Base-by-base conservation (phyloP, 1,140 invertebrate genomes). In the Zaprionus kolodkinae region DNA sequence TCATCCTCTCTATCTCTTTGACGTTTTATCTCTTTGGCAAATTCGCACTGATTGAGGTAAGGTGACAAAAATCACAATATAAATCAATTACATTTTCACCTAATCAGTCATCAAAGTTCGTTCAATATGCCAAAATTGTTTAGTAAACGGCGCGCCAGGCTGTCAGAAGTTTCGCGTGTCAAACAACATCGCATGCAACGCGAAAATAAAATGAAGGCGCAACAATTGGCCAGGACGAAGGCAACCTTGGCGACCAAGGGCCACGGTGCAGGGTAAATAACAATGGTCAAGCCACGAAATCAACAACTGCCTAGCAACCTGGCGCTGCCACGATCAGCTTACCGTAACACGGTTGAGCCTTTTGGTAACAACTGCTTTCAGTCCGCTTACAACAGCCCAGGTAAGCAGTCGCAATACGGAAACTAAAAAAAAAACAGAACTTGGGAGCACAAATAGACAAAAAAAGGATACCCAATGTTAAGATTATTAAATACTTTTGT, bases 271-370 rank as follows among this genome's bases (percentile, higher is more conserved):
- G 76, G 80, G 68, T 64, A 76, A 86, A 78, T 76, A 85, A 85
- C 78, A 85, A 81, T 65, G 68, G 71, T 57, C 30, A 38, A 30
- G 40, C 13, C 10, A 21, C 30, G 76, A 88, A 88, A 84, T 88
- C 54, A 88, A 88, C 81, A 89, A 88, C 63, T 89, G 52, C 85
- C 13, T 88, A 69, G 85, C 81, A 89, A 89, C 85, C 55, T 27
- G 60, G 72, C 75, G 64, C 81, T 84, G 74, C 61, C 85, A 76
- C 77, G 85, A 88, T 88, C 85, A 81, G 38, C 84, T 79, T 83
- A 27, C 5, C 45, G 52, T 48, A 55, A 70, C 72, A 56, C 62
- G 25, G 17, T 35, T 56, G 7, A 33, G 2, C n/a, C 15, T 36
- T 45, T 57, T 38, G 25, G 12, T 43, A 48, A 72, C 52, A 43